A percentile compares a stretch with the other conserved stretches of the same genome.
Evolutionary conservation across 1,140 invertebrate species (phyloP).

Genomic region (Bombus consobrinus): DNA sequence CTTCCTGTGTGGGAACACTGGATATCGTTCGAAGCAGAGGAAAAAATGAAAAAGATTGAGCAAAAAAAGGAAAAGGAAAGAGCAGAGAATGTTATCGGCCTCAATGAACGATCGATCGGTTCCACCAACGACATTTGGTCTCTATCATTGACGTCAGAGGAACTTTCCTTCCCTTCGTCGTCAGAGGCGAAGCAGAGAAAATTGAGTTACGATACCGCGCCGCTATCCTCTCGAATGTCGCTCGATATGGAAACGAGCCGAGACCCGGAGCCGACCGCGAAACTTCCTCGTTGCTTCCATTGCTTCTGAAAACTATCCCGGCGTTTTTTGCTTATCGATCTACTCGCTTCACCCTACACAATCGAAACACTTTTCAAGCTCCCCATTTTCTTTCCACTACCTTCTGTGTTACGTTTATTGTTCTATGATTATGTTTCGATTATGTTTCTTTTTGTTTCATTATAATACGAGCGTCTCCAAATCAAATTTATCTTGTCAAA

Average conservation of each 20-base stretch:
- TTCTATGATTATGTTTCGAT: no score
- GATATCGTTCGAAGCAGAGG: conserved; percentile 2
- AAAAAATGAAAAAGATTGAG: not conserved
- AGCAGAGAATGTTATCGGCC: conserved; percentile 52
- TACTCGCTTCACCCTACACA: not conserved
- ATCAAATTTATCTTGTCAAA: no score
- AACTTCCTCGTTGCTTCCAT: conserved; percentile 19
- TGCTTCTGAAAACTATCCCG: not conserved
- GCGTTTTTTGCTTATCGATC: not conserved
- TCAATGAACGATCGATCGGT: conserved; percentile 48
- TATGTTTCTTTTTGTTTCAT: no score
- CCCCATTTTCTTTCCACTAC: not conserved
- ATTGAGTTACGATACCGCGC: conserved; percentile 66
- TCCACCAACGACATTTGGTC: conserved; percentile 41
- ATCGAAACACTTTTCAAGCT: not conserved
- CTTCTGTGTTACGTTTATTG: not conserved
- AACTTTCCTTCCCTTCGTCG: conserved; percentile 43
- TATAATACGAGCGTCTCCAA: no score
- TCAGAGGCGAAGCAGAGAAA: conserved; percentile 40
- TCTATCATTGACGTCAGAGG: conserved; percentile 18
- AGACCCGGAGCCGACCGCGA: conserved; percentile 44
- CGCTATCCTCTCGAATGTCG: conserved; percentile 59
- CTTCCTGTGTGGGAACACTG: conserved; percentile 44
- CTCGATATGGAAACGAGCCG: conserved; percentile 66
- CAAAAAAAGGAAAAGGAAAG: not conserved